phyloP scores from a whole-genome alignment of 2,797 vertebrate genomes.

The Halcyon chelicuti region DNA sequence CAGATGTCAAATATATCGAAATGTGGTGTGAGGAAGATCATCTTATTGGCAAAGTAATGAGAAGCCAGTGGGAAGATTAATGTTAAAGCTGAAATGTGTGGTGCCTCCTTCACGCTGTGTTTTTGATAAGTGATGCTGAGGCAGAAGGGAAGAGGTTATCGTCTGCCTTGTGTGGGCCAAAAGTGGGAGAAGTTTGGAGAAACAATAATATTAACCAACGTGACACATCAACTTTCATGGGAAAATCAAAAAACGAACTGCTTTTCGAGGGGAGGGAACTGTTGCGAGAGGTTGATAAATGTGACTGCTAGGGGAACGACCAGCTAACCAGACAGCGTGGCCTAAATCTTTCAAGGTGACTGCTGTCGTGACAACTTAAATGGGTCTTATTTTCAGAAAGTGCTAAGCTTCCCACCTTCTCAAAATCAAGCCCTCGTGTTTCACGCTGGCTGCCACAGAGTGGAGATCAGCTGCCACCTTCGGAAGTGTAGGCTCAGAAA shows the following conservation, averaged over 20 bases:
- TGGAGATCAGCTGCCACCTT: background rate
- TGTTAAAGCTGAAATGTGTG: constrained; percentile 52
- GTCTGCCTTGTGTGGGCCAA: background rate
- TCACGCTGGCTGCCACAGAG: background rate
- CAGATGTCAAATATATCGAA: constrained; percentile 81
- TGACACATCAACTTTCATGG: background rate
- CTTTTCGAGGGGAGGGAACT: background rate
- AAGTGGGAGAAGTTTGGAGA: background rate
- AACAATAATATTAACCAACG: background rate
- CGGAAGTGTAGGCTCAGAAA: background rate
- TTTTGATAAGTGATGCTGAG: background rate
- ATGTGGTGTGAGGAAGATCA: constrained; percentile 77
- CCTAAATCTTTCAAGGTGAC: constrained; percentile 56
- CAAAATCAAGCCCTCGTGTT: constrained; percentile 39
- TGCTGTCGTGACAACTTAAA: constrained; percentile 45
- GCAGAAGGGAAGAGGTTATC: background rate
- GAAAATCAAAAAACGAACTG: background rate
- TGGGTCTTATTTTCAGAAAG: constrained; percentile 44
- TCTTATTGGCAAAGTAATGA: constrained; percentile 81
- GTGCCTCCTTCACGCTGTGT: background rate
- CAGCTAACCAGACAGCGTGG: background rate
- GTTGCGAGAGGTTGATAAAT: background rate
- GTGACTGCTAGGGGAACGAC: background rate
- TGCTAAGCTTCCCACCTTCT: constrained; percentile 48
- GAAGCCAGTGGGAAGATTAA: constrained; percentile 77